A percentile compares a stretch with the other conserved stretches of the same genome.
phyloP scores from a whole-genome alignment of 1,140 invertebrate species.

The Drosophila tani region DNA sequence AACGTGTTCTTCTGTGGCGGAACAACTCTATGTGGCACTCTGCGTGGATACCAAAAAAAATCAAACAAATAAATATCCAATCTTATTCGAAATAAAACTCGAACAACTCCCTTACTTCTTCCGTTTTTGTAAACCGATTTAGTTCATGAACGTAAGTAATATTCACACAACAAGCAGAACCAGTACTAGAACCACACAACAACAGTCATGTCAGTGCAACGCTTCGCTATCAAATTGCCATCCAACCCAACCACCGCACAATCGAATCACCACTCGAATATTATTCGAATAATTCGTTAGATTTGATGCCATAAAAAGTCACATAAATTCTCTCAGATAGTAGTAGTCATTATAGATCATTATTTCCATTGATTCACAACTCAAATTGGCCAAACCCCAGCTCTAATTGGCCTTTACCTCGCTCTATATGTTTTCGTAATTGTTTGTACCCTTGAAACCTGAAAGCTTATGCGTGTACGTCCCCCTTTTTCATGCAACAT shows the following conservation, averaged over 20 bases:
- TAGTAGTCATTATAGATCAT: conserved; percentile 14
- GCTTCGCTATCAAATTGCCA: conserved; percentile 50
- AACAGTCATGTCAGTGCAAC: conserved; percentile 46
- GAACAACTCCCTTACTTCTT: conserved; percentile 28
- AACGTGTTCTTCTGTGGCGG: conserved; percentile 65
- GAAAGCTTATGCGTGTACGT: conserved; percentile 28
- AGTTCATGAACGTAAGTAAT: conserved; percentile 78
- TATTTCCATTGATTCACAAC: conserved; percentile 12
- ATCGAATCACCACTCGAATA: conserved; percentile 10
- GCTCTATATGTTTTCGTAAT: conserved; percentile 9
- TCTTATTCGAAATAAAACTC: conserved; percentile 21
- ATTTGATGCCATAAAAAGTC: conserved; percentile 1
- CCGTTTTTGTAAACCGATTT: conserved; percentile 56
- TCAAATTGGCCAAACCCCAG: conserved; percentile 10
- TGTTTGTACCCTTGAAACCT: conserved; percentile 3
- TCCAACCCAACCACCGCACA: conserved; percentile 43
- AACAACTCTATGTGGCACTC: conserved; percentile 57
- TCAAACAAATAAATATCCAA: conserved; percentile 21
- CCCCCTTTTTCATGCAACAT: conserved; percentile 5
- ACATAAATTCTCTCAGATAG: conserved; percentile 7
- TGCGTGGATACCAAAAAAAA: conserved; percentile 54
- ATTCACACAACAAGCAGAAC: conserved; percentile 29
- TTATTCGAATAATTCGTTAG: neutral
- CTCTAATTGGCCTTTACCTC: conserved; percentile 11
- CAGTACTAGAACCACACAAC: conserved; percentile 22